Base-by-base conservation (phyloP, 2,113 vertebrate genomes). In the Manacus vitellinus region DNA sequence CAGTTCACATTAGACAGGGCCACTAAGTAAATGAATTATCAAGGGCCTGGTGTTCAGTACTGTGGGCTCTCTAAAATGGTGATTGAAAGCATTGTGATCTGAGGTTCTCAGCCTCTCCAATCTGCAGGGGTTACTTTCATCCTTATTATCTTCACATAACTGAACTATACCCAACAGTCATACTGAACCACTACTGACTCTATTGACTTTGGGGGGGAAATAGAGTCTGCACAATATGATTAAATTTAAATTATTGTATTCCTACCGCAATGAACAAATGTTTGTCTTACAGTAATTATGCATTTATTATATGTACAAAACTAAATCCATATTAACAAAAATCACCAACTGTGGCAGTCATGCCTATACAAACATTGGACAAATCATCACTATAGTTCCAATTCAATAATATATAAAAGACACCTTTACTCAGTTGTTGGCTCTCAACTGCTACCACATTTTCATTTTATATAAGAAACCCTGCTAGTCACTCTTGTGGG, bases 241-340 rank as follows among this genome's bases (percentile, higher is more conserved):
- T 54, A 68, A 24, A 55, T 80, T 86, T 63, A 91, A 80, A 88
- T 79, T 84, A 79, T 76, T 85, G 28, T 71, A 59, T 66, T 90
- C 77, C 31, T 67, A 77, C 30, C 18, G 43, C 58, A 76, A 24
- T 76, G 78, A 91, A 49, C 62, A 95, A 95, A 86, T 93, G 5
- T 95, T 95, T 95, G 63, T 8, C 41, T 95, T 92, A 28, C 59
- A 83, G 59, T 93, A 95, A 95, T 94, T 90, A 85, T 61, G 8
- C 43, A 84, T 90, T 95, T 90, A 89, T 74, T 88, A 54, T 85
- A 72, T 74, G 75, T 81, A 84, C 75, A 95, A 65, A 83, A 49
- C 59, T 55, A 74, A 92, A 83, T 92, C 22, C 22, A 41, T 95
- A 81, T 95, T 51, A 81, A 23, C 61, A 90, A 23, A 94, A 83